Evolutionary conservation across 2,797 vertebrate species (phyloP), one percentile per base, ranked within the genome.

Genomic region (Ctenopoma multispine): DNA sequence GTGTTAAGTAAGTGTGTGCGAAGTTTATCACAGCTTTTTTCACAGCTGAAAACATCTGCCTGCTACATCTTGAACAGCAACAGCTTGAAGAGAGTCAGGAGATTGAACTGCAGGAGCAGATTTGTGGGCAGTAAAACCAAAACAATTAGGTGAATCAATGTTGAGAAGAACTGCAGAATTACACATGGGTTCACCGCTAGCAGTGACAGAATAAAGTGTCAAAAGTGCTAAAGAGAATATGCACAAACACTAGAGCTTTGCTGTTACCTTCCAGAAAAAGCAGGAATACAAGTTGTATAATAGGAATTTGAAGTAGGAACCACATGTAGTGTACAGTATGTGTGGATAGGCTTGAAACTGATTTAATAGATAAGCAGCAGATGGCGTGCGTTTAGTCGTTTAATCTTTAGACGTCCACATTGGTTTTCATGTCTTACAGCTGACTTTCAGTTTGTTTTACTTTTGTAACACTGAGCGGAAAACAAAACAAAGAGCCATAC

Each of bases 331-430:
- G 62, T 27, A 4, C 31, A 40, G 20, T 10, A 6, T 18, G 36
- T 56, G 18, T 36, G 7, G n/a, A 50, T 40, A 55, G 48, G 14
- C 60, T 38, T 64, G 23, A 55, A 21, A 17, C 23, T 27, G 14
- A 10, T 15, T 13, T 12, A 51, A 56, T 51, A 18, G 4, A 50
- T 61, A 46, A 4, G 41, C 23, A 63, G 43, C 58, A 78, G 75
- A 68, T 67, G 47, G 47, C 50, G 14, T 34, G 40, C 5, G 24
- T 56, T 41, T 61, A 17, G 59, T 53, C 18, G 27, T 10, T 17
- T 58, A 24, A 46, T 46, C 34, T 51, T 29, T 58, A 17, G 21
- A 7, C 34, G 10, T 56, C 9, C 3, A 7, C 38, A 1, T 43
- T 24, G 7, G 4, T 49, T 58, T 34, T 23, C 9, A 36, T 41